These are phyloP conservation scores for Perognathus longimembris DNA, from an alignment of 2,113 vertebrate genomes.

Conservation along the genomic window DNA sequence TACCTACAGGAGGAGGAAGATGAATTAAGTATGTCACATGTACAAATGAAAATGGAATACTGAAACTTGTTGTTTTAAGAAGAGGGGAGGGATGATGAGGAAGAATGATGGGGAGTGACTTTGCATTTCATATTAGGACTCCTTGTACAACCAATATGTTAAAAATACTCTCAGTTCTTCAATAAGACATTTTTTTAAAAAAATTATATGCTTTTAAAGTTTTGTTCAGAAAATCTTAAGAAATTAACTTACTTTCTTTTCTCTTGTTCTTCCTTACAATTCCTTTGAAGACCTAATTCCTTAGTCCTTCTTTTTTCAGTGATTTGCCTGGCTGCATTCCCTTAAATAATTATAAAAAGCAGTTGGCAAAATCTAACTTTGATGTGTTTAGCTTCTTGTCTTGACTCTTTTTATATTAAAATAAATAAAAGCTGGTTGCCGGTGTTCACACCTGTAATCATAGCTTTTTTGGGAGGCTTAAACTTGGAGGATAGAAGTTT, in stretches of 20 bases:
- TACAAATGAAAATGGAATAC: too few relatives aligned
- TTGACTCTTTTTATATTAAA: conserved; percentile 9
- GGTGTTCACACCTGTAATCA: too few relatives aligned
- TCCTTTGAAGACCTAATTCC: conserved; percentile 1
- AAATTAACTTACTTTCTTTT: neutral
- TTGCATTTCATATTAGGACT: too few relatives aligned
- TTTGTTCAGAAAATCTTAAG: conserved; percentile 33
- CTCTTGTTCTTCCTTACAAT: neutral
- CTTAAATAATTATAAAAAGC: conserved; percentile 54
- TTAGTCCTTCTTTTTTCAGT: neutral
- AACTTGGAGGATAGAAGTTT: too few relatives aligned
- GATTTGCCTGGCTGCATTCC: conserved; percentile 37
- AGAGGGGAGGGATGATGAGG: too few relatives aligned
- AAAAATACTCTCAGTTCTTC: neutral
- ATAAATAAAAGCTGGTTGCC: neutral
- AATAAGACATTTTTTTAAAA: conserved; percentile 18
- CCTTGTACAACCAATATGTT: too few relatives aligned
- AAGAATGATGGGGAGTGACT: too few relatives aligned
- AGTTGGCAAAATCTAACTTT: conserved; percentile 46
- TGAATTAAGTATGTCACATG: too few relatives aligned
- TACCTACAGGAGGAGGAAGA: too few relatives aligned
- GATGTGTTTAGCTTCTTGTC: neutral
- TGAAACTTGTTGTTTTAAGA: too few relatives aligned
- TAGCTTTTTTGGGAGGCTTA: too few relatives aligned
- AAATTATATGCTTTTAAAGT: conserved; percentile 49